These are phyloP conservation scores for Mimas tiliae DNA, from an alignment of 2,888 invertebrate species.

Conservation along the genomic window DNA sequence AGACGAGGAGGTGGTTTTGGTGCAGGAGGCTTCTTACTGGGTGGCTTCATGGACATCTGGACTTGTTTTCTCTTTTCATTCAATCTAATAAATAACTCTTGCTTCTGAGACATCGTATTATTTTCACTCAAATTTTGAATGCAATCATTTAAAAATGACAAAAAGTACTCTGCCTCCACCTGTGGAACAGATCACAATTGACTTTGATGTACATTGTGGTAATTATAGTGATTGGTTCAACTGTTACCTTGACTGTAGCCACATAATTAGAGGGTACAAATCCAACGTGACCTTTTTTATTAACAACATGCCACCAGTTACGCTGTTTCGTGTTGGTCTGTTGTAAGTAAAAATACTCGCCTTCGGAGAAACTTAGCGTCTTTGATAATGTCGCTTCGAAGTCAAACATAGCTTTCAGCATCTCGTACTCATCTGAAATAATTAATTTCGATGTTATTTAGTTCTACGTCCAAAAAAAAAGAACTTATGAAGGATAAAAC, in stretches of 20 bases:
- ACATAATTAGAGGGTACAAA: slow-evolving; percentile 96
- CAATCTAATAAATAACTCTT: slow-evolving; percentile 86
- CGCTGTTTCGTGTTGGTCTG: slow-evolving; percentile 91
- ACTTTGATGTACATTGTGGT: slow-evolving; percentile 32
- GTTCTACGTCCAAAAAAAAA: slow-evolving; percentile 32
- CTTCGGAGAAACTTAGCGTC: slow-evolving; percentile 91
- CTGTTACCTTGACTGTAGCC: slow-evolving; percentile 88
- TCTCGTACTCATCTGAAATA: slow-evolving; percentile 88
- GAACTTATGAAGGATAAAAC: not conserved
- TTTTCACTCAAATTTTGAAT: slow-evolving; percentile 84
- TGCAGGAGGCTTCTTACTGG: slow-evolving; percentile 68
- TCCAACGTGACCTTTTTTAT: slow-evolving; percentile 91
- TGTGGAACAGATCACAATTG: slow-evolving; percentile 45
- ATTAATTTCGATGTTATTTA: not conserved
- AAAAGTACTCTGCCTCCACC: slow-evolving; percentile 89
- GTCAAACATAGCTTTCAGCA: slow-evolving; percentile 93
- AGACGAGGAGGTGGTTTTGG: slow-evolving; percentile 75
- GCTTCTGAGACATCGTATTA: slow-evolving; percentile 77
- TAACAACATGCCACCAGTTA: slow-evolving; percentile 96
- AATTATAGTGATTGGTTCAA: slow-evolving; percentile 41
- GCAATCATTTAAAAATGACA: slow-evolving; percentile 89
- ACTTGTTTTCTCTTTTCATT: slow-evolving; percentile 87
- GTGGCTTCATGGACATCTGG: slow-evolving; percentile 68
- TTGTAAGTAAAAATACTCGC: slow-evolving; percentile 92
- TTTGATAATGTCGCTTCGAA: slow-evolving; percentile 93